These are phyloP conservation scores for Cichlasoma orientale DNA, from an alignment of 2,797 vertebrate genomes.

Conservation along the genomic window DNA sequence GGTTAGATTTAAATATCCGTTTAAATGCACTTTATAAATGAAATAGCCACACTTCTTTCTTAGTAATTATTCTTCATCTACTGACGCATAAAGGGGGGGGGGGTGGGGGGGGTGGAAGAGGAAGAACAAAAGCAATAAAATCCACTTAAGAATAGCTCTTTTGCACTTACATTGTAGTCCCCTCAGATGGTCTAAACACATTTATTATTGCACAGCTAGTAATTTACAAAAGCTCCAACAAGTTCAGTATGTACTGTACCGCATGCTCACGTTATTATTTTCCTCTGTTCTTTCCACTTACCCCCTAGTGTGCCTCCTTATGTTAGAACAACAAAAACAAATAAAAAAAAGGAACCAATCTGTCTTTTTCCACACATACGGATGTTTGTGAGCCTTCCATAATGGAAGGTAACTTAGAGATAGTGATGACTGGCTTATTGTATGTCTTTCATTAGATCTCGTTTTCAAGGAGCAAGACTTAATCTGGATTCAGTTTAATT, in stretches of 20 bases:
- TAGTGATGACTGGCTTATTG: too few species aligned
- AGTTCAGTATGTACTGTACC: conserved; percentile 29
- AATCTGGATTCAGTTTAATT: too few species aligned
- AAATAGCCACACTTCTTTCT: conserved; percentile 36
- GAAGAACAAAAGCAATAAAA: conserved; percentile 61
- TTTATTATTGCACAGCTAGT: conserved; percentile 41
- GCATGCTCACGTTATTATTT: conserved; percentile 13
- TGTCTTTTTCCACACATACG: neutral
- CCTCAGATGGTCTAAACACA: conserved; percentile 44
- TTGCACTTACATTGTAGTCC: conserved; percentile 49
- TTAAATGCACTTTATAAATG: conserved; percentile 53
- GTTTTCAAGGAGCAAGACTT: too few species aligned
- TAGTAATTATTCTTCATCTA: conserved; percentile 57
- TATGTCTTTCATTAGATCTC: too few species aligned
- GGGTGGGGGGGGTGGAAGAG: conserved; percentile 38
- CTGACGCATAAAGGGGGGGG: conserved; percentile 17
- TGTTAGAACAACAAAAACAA: neutral
- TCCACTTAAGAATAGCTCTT: conserved; percentile 56
- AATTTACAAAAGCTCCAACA: conserved; percentile 41
- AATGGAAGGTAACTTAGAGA: neutral
- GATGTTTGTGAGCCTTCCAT: neutral
- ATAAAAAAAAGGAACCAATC: neutral
- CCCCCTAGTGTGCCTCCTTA: neutral
- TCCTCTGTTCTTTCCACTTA: neutral
- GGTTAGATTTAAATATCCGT: conserved; percentile 54